Evolutionary conservation across 2,113 vertebrate species (phyloP), one percentile per base, ranked within the genome.

Genomic region (Alaudala cheleensis): DNA sequence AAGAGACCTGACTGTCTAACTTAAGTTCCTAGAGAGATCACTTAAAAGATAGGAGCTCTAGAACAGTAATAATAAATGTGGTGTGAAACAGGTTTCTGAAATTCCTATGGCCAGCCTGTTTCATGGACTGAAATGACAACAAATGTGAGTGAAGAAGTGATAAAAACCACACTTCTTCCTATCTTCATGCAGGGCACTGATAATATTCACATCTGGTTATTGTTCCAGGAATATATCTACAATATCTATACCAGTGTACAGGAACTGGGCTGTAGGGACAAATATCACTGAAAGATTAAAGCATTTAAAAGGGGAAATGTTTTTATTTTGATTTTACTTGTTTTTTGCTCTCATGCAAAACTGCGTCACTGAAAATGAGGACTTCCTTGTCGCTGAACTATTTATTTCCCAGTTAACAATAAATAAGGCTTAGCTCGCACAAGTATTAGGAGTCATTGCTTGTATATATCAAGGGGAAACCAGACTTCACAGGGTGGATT

Each of bases 401-500:
- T 77, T 51, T 81, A 58, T 91, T 86, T 88, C 45, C 21, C 26
- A 37, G 24, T 40, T 62, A 73, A 67, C 26, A 88, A 61, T 65
- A 91, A 82, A 49, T 34, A 81, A 83, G 11, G 4, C 24, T 88
- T 73, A 77, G 50, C 7, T 86, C 4, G 22, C 64, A 81, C 19
- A 93, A 92, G 28, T 67, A 45, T 93, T 94, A 87, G 77, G 45
- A 86, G 73, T 80, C 91, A 81, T 34, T 95, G 57, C 73, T 76
- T 77, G 37, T 92, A 45, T 45, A 49, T 33, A 91, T 61, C 39
- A 88, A 71, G 42, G 47, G 61, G 93, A 93, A 78, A 91, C 47
- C 22, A 91, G 84, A 67, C 34, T 95, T 95, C 80, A 94, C 85
- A 66, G 61, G 23, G 82, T 78, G 37, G 92, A 94, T 96, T 94